A percentile compares a stretch with the other conserved stretches of the same genome.
These are phyloP conservation scores for Clostera curtula DNA, from an alignment of 2,888 invertebrate genomes.

Conservation along the genomic window DNA sequence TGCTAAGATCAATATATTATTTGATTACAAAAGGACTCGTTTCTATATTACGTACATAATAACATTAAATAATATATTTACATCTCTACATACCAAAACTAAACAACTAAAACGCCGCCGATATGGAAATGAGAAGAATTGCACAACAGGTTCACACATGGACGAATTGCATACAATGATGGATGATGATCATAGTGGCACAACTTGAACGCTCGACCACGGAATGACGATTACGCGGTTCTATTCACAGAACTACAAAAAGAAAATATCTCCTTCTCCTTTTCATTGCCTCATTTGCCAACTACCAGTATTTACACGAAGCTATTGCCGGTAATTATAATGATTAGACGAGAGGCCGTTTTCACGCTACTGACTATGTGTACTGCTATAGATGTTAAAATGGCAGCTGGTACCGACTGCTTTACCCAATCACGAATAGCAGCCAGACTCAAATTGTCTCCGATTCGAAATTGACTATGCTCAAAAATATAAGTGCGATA, in stretches of 20 bases:
- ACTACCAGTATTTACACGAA: too few relatives aligned
- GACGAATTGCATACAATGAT: slow-evolving; percentile 58
- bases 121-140: slow-evolving; percentile 72
- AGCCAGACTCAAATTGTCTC: too few relatives aligned
- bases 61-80: slow-evolving; percentile 72
- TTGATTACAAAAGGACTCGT: slow-evolving; percentile 49
- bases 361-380: too few relatives aligned
- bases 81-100: slow-evolving; percentile 62
- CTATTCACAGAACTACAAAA: too few relatives aligned
- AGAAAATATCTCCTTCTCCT: too few relatives aligned
- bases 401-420: too few relatives aligned
- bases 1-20: slow-evolving; percentile 46
- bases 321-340: too few relatives aligned
- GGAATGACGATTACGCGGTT: slow-evolving; percentile 14
- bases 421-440: too few relatives aligned
- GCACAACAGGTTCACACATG: slow-evolving; percentile 66
- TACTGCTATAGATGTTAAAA: too few relatives aligned
- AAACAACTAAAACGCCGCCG: slow-evolving; percentile 66
- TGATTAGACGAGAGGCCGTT: slow-evolving; percentile 4
- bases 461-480: too few relatives aligned
- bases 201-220: slow-evolving; percentile 24
- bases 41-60: slow-evolving; percentile 33
- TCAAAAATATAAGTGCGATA: too few relatives aligned
- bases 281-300: too few relatives aligned
- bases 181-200: slow-evolving; percentile 41